phyloP scores from a whole-genome alignment of 2,797 vertebrate species.

The Sarcophilus harrisii region DNA sequence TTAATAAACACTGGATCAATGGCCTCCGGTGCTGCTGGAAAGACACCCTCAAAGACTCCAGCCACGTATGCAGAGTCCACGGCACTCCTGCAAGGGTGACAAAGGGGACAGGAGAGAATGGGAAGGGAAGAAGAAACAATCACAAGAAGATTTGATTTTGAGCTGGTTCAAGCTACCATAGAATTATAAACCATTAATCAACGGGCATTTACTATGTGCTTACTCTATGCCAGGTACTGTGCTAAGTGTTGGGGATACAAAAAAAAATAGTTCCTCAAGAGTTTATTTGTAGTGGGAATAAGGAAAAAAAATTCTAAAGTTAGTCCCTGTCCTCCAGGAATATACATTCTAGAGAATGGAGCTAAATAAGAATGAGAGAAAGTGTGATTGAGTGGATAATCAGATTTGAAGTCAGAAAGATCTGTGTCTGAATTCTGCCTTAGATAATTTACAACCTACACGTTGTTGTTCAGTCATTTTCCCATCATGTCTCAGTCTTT shows the following conservation, averaged over 20 bases:
- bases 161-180: not conserved
- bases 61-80: constrained; percentile 97
- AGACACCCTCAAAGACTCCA: constrained; percentile 95
- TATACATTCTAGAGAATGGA: not conserved
- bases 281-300: not conserved
- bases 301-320: not conserved
- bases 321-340: not conserved
- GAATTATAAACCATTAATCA: not conserved
- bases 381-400: not conserved
- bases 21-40: constrained; percentile 96
- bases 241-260: not conserved
- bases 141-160: constrained; percentile 40
- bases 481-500: not conserved
- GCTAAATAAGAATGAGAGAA: not conserved
- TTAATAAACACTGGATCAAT: constrained; percentile 95
- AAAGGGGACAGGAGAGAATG: not conserved
- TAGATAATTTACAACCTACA: not conserved
- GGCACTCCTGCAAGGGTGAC: constrained; percentile 89
- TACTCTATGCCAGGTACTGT: not conserved
- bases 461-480: not conserved
- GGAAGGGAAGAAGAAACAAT: constrained; percentile 45
- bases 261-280: not conserved
- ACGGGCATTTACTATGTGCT: not conserved
- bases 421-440: not conserved
- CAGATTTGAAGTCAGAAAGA: not conserved